These are phyloP conservation scores for Agraylea sexmaculata DNA, from an alignment of 1,140 invertebrate species.

Conservation along the genomic window DNA sequence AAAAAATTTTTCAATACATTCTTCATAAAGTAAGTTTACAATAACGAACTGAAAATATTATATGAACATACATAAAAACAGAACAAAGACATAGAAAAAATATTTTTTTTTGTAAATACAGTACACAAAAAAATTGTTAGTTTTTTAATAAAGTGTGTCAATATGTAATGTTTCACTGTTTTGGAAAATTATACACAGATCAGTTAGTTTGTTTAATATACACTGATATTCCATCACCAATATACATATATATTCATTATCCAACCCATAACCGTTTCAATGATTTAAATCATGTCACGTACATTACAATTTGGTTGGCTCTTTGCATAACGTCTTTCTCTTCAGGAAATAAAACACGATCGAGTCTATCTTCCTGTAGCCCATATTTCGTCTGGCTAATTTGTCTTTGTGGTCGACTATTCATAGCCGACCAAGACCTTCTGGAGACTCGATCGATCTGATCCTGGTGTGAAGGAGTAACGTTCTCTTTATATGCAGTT, in stretches of 20 bases:
- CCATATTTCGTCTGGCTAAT: constrained; percentile 32
- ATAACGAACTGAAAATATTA: no score
- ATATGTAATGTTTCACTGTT: no score
- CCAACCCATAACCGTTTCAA: constrained; percentile 7
- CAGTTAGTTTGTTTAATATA: no score
- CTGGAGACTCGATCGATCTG: constrained; percentile 18
- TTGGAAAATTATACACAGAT: no score
- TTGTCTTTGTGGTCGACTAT: constrained; percentile 24
- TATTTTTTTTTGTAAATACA: background rate
- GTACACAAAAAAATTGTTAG: background rate
- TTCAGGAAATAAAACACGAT: constrained; percentile 49
- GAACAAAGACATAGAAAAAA: constrained; percentile 1
- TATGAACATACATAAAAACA: background rate
- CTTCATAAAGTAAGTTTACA: no score
- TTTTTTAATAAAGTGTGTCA: no score
- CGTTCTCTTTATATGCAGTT: constrained; percentile 26
- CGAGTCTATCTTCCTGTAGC: constrained; percentile 31
- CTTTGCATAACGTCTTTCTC: constrained; percentile 68
- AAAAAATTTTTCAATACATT: background rate
- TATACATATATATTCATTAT: constrained; percentile 8
- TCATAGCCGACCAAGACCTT: constrained; percentile 9
- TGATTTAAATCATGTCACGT: constrained; percentile 38
- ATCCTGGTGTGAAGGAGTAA: constrained; percentile 20
- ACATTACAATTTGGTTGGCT: constrained; percentile 76
- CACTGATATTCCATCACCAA: no score